phyloP scores from a whole-genome alignment of 2,888 invertebrate species.

The Synergus itoensis region DNA sequence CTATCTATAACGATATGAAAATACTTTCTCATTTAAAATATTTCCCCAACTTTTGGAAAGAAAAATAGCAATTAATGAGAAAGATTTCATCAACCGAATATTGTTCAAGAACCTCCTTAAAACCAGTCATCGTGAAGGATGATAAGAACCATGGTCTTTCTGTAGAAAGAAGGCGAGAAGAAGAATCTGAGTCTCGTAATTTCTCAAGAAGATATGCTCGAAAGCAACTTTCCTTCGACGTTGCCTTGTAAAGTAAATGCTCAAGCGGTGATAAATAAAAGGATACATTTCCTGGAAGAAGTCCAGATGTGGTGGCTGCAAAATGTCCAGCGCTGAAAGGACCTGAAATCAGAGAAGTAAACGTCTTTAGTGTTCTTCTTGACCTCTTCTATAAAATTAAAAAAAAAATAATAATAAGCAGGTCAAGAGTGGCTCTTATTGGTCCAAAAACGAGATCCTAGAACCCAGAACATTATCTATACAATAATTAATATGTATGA shows the following conservation, averaged over 20 bases:
- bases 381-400: conserved; percentile 4
- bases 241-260: background rate
- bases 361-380: background rate
- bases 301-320: conserved; percentile 99
- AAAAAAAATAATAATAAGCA: background rate
- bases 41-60: background rate
- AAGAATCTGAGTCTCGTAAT: background rate
- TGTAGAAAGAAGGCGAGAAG: background rate
- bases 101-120: background rate
- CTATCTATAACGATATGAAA: background rate
- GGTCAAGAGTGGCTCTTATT: background rate
- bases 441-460: background rate
- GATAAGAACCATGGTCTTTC: background rate
- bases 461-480: no score
- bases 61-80: background rate
- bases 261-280: conserved; percentile 78
- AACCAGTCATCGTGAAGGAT: background rate
- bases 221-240: background rate
- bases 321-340: conserved; percentile 97
- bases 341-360: conserved; percentile 85
- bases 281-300: conserved; percentile 99
- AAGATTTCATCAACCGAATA: background rate
- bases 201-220: background rate
- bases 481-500: no score
- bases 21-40: background rate